These are phyloP conservation scores for Campoletis raptor DNA, from an alignment of 2,888 invertebrate species.

Conservation along the genomic window DNA sequence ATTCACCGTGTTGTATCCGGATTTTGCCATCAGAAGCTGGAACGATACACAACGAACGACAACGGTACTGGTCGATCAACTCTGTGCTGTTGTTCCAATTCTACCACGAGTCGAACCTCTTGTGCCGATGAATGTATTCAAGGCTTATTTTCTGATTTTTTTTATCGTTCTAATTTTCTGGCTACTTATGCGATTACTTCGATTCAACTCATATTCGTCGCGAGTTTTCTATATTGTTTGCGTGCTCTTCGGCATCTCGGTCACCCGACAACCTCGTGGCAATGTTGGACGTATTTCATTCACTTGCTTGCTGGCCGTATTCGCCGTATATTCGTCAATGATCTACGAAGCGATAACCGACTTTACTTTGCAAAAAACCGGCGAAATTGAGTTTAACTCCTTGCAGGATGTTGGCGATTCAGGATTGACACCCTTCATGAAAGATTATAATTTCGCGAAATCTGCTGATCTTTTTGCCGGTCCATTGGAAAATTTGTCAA, in stretches of 20 bases:
- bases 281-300: constrained; percentile 58
- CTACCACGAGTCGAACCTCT: background rate
- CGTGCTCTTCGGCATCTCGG: constrained; percentile 56
- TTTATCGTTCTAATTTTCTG: constrained; percentile 36
- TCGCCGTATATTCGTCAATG: constrained; percentile 24
- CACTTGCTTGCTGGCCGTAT: constrained; percentile 51
- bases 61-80: constrained; percentile 19
- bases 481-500: constrained; percentile 25
- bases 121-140: background rate
- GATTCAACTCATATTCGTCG: constrained; percentile 47
- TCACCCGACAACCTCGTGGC: constrained; percentile 9
- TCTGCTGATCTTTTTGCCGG: constrained; percentile 33
- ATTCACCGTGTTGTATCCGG: background rate
- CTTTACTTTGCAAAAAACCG: constrained; percentile 23
- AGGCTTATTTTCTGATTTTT: constrained; percentile 26
- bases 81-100: constrained; percentile 67
- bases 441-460: constrained; percentile 5
- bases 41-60: constrained; percentile 25
- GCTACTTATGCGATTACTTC: constrained; percentile 3
- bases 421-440: constrained; percentile 57
- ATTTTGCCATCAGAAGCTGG: constrained; percentile 14
- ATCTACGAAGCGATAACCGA: constrained; percentile 65
- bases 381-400: constrained; percentile 38
- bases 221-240: constrained; percentile 43
- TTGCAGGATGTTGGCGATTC: constrained; percentile 64